These are phyloP conservation scores for Papilio gigon DNA, from an alignment of 2,888 invertebrate genomes.

Conservation along the genomic window DNA sequence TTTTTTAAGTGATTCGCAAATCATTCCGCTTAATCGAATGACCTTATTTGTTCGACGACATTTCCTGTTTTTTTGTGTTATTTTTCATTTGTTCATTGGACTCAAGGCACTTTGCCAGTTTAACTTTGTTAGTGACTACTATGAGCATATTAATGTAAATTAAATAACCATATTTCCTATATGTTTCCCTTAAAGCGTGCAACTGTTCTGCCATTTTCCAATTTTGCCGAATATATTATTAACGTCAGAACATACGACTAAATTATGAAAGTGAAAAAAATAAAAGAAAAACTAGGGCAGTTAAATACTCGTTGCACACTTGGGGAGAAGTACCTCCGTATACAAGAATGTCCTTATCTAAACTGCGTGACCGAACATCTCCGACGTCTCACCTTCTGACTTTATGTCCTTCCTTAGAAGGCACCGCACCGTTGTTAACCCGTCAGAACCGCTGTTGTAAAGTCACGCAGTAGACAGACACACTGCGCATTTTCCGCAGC, in stretches of 20 bases:
- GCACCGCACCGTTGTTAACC: slow-evolving; percentile 66
- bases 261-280: neutral
- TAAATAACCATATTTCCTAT: neutral
- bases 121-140: neutral
- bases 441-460: slow-evolving; percentile 66
- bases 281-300: neutral
- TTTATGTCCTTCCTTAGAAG: slow-evolving; percentile 76
- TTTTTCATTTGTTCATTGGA: slow-evolving; percentile 43
- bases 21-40: slow-evolving; percentile 79
- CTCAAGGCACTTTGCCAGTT: slow-evolving; percentile 1
- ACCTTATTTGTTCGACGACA: slow-evolving; percentile 70
- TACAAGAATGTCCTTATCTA: slow-evolving; percentile 76
- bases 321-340: slow-evolving; percentile 60
- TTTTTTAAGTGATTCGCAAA: slow-evolving; percentile 78
- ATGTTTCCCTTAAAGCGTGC: no score
- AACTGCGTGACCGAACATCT: slow-evolving; percentile 78
- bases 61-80: slow-evolving; percentile 57
- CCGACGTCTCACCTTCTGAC: slow-evolving; percentile 73
- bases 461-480: slow-evolving; percentile 60
- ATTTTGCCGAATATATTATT: no score
- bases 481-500: slow-evolving; percentile 54
- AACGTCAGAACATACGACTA: neutral
- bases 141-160: neutral
- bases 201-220: no score
- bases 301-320: slow-evolving; percentile 4